A percentile compares a stretch with the other conserved stretches of the same genome.
phyloP scores from a whole-genome alignment of 1,140 invertebrate species.

The Diprion similis region DNA sequence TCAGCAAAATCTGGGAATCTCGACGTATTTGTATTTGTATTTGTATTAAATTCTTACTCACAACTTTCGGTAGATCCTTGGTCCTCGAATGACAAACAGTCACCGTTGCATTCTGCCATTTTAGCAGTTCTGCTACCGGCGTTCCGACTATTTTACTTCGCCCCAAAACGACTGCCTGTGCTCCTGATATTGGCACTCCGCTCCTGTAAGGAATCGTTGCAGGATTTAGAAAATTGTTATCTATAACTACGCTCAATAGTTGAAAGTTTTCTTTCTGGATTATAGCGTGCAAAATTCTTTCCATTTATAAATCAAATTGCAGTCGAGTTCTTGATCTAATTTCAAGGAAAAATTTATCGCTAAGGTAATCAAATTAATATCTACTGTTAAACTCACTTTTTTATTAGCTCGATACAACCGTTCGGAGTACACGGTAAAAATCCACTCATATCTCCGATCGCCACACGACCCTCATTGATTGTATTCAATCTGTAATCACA shows the following conservation, averaged over 20 bases:
- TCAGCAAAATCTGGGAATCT: conserved; percentile 16
- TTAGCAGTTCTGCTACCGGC: conserved; percentile 91
- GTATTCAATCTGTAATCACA: conserved; percentile 76
- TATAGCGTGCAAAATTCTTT: background rate
- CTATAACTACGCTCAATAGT: background rate
- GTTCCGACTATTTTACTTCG: conserved; percentile 98
- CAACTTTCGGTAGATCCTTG: conserved; percentile 79
- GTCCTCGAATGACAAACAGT: conserved; percentile 97
- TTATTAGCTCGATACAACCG: conserved; percentile 92
- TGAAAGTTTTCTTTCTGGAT: conserved; percentile 1
- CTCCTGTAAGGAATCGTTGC: conserved; percentile 56
- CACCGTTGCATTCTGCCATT: conserved; percentile 97
- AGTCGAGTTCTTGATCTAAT: too few relatives aligned
- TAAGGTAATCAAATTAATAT: background rate
- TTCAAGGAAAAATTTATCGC: too few relatives aligned
- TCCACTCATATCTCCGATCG: conserved; percentile 83
- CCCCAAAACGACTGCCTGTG: conserved; percentile 92
- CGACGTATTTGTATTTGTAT: too few relatives aligned
- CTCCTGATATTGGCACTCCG: conserved; percentile 82
- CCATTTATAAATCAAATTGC: too few relatives aligned
- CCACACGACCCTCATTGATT: conserved; percentile 87
- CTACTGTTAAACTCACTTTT: conserved; percentile 59
- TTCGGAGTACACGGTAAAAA: conserved; percentile 94
- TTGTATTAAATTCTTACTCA: conserved; percentile 59
- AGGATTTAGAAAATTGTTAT: background rate